These are phyloP conservation scores for Ornithoptera alexandrae DNA, from an alignment of 2,888 invertebrate genomes.

Conservation along the genomic window DNA sequence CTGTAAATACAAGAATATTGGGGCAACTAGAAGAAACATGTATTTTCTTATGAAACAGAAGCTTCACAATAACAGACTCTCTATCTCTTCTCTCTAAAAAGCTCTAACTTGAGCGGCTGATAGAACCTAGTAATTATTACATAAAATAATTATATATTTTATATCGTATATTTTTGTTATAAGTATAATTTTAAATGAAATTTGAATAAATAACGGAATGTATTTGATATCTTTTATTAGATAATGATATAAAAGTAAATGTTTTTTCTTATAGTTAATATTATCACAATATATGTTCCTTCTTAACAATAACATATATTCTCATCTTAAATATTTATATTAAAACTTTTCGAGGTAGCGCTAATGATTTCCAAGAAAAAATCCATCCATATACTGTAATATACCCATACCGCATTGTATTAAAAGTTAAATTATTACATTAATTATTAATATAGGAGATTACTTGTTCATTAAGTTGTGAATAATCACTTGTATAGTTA, in stretches of 20 bases:
- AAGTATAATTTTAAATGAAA: neutral
- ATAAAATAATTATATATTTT: too few species aligned
- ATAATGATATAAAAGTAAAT: conserved; percentile 1
- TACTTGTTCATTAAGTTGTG: neutral
- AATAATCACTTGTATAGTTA: too few species aligned
- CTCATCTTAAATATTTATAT: conserved; percentile 7
- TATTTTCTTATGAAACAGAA: too few species aligned
- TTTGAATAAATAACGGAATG: neutral
- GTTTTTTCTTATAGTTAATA: conserved; percentile 12
- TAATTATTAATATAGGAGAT: neutral
- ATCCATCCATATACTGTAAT: neutral
- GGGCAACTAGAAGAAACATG: too few species aligned
- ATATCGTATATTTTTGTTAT: too few species aligned
- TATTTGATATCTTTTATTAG: conserved; percentile 3
- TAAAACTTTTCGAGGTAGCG: conserved; percentile 57
- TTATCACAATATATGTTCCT: conserved; percentile 27
- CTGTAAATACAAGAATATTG: too few species aligned
- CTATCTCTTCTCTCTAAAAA: too few species aligned
- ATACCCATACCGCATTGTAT: conserved; percentile 13
- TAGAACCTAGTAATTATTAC: too few species aligned
- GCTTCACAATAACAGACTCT: too few species aligned
- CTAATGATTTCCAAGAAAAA: conserved; percentile 47
- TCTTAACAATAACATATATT: conserved; percentile 4
- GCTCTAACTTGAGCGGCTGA: too few species aligned
- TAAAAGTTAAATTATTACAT: neutral